These are phyloP conservation scores for Cacatua alba DNA, from an alignment of 2,113 vertebrate genomes.

Conservation along the genomic window DNA sequence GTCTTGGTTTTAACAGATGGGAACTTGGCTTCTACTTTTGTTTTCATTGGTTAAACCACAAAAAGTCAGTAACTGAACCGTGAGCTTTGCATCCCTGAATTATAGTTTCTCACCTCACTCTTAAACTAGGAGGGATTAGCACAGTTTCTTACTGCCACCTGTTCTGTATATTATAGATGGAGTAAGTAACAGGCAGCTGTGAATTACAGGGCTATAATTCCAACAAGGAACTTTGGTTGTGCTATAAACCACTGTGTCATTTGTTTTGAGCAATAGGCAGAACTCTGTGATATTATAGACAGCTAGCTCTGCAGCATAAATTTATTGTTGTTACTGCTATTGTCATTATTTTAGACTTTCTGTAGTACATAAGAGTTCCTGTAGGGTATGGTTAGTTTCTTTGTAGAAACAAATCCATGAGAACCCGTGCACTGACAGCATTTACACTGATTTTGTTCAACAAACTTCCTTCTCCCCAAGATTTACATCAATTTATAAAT, in stretches of 20 bases:
- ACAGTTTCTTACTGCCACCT: conserved; percentile 34
- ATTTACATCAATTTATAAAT: neutral
- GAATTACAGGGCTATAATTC: conserved; percentile 56
- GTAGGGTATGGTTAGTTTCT: neutral
- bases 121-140: conserved; percentile 24
- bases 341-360: neutral
- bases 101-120: conserved; percentile 11
- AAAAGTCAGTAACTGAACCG: neutral
- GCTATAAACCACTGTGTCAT: neutral
- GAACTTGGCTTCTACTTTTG: neutral
- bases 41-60: neutral
- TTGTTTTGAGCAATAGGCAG: neutral
- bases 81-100: neutral
- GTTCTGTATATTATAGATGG: conserved; percentile 38
- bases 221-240: neutral
- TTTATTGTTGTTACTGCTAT: neutral
- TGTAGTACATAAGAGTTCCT: neutral
- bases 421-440: neutral
- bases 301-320: neutral
- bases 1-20: neutral
- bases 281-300: neutral
- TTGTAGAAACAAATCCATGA: neutral
- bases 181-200: conserved; percentile 41
- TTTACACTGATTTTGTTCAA: neutral
- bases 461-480: neutral